phyloP scores from a whole-genome alignment of 2,113 vertebrate genomes.

The Pycnonotus jocosus region DNA sequence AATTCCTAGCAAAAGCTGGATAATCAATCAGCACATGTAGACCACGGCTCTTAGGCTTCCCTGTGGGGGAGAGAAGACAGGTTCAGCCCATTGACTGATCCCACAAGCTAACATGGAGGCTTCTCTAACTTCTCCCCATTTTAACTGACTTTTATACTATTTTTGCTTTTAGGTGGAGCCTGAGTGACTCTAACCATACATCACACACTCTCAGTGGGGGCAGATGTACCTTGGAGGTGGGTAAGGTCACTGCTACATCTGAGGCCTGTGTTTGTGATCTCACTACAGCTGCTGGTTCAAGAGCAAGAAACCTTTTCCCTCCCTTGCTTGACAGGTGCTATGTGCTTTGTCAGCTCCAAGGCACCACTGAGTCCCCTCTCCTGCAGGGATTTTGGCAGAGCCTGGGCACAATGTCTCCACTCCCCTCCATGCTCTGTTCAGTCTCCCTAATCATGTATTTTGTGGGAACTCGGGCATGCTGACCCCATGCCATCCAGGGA shows the following conservation, averaged over 20 bases:
- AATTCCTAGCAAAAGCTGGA: not conserved
- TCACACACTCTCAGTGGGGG: too few relatives aligned
- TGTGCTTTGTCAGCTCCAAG: not conserved
- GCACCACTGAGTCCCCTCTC: not conserved
- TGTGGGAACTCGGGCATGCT: not conserved
- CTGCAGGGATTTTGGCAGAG: not conserved
- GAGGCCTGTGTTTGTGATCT: not conserved
- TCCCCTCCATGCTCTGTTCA: not conserved
- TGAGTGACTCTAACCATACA: too few relatives aligned
- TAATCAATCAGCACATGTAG: fast-evolving
- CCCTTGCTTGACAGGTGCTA: not conserved
- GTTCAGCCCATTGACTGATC: too few relatives aligned
- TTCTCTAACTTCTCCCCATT: not conserved
- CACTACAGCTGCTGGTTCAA: not conserved
- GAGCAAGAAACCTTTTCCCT: not conserved
- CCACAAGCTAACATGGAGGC: not conserved
- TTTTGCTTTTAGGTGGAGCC: not conserved
- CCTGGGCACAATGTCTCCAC: not conserved
- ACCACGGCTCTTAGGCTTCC: fast-evolving
- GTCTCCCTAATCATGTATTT: not conserved
- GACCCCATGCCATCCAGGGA: too few relatives aligned
- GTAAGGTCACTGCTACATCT: too few relatives aligned
- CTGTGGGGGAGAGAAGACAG: not conserved
- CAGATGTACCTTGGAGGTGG: not conserved
- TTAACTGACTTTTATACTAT: not conserved